Conservation (phyloP, 2,888 invertebrate genomes). For the Aphidoletes aphidimyza region DNA sequence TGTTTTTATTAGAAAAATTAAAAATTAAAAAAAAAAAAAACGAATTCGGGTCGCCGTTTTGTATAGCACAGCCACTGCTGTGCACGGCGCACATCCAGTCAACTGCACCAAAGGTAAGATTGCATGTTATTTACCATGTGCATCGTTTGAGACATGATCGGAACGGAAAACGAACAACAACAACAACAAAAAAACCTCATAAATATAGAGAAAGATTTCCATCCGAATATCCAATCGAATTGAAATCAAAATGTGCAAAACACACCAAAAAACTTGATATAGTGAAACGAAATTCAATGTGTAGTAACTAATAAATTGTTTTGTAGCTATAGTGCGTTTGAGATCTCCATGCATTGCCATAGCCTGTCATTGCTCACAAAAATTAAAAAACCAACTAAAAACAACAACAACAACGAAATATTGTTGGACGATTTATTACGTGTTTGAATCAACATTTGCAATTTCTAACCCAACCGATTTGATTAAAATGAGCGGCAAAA, state of each 20-base stretch:
- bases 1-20: conserved; percentile 39
- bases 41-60: not conserved
- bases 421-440: conserved; percentile 40
- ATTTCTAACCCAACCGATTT: conserved; percentile 27
- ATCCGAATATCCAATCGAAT: not conserved
- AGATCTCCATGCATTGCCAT: too few species aligned
- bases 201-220: not conserved
- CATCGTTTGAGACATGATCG: not conserved
- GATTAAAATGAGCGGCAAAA: conserved; percentile 23
- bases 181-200: not conserved
- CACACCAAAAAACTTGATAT: not conserved
- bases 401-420: too few species aligned
- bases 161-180: not conserved
- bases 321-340: too few species aligned
- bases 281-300: not conserved
- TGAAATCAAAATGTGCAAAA: not conserved
- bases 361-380: too few species aligned
- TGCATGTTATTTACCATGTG: not conserved
- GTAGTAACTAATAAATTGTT: not conserved
- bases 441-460: conserved; percentile 6
- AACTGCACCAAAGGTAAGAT: not conserved
- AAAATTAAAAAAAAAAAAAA: too few species aligned
- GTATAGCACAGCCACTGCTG: not conserved
- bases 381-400: too few species aligned
- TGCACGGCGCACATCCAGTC: not conserved